Evolutionary conservation across 1,140 invertebrate species (phyloP).

Genomic region (Apis cerana): DNA sequence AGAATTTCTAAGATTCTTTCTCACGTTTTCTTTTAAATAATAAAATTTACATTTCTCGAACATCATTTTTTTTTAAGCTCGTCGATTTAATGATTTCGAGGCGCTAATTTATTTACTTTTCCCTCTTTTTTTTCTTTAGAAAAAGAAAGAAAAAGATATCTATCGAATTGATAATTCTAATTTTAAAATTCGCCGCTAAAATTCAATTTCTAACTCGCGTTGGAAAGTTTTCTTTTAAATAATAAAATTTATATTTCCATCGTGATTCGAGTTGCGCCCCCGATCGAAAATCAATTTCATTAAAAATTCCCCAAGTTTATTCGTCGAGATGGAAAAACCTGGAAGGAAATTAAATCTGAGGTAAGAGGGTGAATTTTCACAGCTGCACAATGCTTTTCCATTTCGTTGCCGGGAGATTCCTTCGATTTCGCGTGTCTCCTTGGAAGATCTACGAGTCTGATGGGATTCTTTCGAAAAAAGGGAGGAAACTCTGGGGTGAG

Average conservation of each 20-base stretch:
- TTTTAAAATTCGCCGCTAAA: too few relatives aligned
- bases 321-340: neutral
- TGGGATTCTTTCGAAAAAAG: slow-evolving; percentile 7
- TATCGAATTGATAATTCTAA: too few relatives aligned
- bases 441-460: slow-evolving; percentile 11
- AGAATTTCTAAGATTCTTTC: too few relatives aligned
- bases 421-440: slow-evolving; percentile 13
- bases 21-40: too few relatives aligned
- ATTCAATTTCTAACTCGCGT: too few relatives aligned
- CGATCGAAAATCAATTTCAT: neutral
- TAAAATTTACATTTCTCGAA: too few relatives aligned
- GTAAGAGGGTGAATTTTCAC: slow-evolving; percentile 12
- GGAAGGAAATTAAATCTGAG: neutral
- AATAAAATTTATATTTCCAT: too few relatives aligned
- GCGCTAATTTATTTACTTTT: too few relatives aligned
- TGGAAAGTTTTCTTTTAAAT: neutral
- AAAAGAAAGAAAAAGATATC: too few relatives aligned
- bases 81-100: too few relatives aligned
- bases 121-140: too few relatives aligned
- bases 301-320: neutral
- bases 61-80: too few relatives aligned
- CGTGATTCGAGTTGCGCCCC: neutral
- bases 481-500: neutral
- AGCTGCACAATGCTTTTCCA: neutral
- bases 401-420: neutral